These are phyloP conservation scores for Drosophila cardini DNA, from an alignment of 1,140 invertebrate species.

Conservation along the genomic window DNA sequence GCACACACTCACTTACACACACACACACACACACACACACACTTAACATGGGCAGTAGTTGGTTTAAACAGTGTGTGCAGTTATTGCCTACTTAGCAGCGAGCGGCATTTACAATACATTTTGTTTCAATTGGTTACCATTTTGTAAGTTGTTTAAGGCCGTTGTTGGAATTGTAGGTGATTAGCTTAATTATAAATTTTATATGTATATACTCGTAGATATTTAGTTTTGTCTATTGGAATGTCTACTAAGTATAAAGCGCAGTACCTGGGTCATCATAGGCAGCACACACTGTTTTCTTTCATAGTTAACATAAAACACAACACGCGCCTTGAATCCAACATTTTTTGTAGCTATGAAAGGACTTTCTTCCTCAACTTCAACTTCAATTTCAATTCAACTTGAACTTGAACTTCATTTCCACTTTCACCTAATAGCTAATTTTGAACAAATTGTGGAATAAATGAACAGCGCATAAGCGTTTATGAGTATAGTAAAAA, in stretches of 20 bases:
- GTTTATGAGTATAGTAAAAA: constrained; percentile 68
- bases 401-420: background rate
- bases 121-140: background rate
- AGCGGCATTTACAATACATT: constrained; percentile 24
- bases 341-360: background rate
- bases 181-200: constrained; percentile 38
- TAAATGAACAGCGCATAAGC: constrained; percentile 69
- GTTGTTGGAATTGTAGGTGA: constrained; percentile 67
- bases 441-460: constrained; percentile 60
- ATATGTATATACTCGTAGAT: constrained; percentile 44
- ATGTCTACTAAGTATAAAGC: constrained; percentile 63
- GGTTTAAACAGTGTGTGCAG: constrained; percentile 68
- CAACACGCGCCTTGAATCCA: constrained; percentile 32
- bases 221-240: constrained; percentile 65
- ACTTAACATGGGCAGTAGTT: constrained; percentile 73
- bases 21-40: constrained; percentile 30
- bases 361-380: background rate
- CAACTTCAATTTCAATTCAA: too few relatives aligned
- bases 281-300: constrained; percentile 67
- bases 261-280: constrained; percentile 27
- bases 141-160: constrained; percentile 69
- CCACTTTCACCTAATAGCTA: constrained; percentile 57
- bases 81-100: constrained; percentile 47
- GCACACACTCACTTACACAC: constrained; percentile 8
- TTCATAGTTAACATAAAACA: constrained; percentile 50